phyloP scores from a whole-genome alignment of 2,113 vertebrate genomes.

The Lamprotornis superbus region DNA sequence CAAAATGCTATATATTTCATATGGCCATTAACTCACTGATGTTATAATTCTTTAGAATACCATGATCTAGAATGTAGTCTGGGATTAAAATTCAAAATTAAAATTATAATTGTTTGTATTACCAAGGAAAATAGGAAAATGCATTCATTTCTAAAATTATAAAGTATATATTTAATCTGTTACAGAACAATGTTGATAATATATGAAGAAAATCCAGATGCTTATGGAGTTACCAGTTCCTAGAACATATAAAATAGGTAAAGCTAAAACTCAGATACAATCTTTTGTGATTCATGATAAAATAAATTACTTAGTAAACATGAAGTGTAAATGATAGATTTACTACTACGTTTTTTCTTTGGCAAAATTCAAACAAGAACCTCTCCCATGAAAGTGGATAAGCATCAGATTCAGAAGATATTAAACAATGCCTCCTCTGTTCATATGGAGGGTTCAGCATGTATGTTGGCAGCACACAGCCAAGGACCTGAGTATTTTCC shows the following conservation, averaged over 20 bases:
- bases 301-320: slow-evolving; percentile 4
- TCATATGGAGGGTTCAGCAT: neutral
- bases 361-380: neutral
- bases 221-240: neutral
- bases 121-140: neutral
- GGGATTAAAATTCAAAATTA: neutral
- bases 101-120: neutral
- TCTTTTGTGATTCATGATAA: neutral
- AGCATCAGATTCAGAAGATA: neutral
- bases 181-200: neutral
- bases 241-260: neutral
- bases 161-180: neutral
- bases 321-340: neutral
- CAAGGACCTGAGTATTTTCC: slow-evolving; percentile 4
- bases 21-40: neutral
- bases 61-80: neutral
- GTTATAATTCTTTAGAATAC: neutral
- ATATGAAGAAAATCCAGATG: neutral
- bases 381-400: neutral
- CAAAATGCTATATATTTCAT: neutral
- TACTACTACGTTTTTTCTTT: neutral
- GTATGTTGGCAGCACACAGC: neutral
- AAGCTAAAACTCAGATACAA: neutral
- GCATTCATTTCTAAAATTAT: neutral
- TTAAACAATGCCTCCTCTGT: slow-evolving; percentile 31